Base-by-base conservation (phyloP, 2,113 vertebrate species). In the Meleagris gallopavo region DNA sequence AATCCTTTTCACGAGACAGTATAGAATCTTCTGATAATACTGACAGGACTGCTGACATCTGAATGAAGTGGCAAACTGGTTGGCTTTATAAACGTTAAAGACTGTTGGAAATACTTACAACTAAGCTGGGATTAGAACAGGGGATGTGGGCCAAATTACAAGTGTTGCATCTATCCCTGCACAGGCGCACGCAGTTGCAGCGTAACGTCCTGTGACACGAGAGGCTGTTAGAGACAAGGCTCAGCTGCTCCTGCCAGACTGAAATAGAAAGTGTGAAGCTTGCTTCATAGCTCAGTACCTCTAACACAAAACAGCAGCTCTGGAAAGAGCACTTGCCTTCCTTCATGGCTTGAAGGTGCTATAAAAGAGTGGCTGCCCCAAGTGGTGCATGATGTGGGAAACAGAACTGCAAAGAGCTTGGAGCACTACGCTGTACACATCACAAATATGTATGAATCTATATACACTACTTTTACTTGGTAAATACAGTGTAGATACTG, bases 281-380 rank as follows among this genome's bases (percentile, higher is more conserved):
- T 25, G 50, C 91, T 77, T 94, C 94, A 95, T 89, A 88, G 93
- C 91, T 90, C 89, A 25, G 75, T 19, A 73, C 67, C 81, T 73
- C 64, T 41, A 61, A 70, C 22, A 12, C 86, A 87, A 82, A 71
- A 38, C 0, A 2, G 80, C 73, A 93, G 96, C 96, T 97, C 97
- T 87, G 93, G 92, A 94, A 93, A 86, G 86, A 85, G 83, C 86
- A 52, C 25, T 41, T 20, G 36, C 48, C 84, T 75, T 97, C 96
- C 93, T 71, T 95, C 97, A 94, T 52, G 83, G 96, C 93, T 55
- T 36, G 41, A 84, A 91, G 91, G 65, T 88, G 73, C 90, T 69
- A 22, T 0, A 43, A 30, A 83, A 65, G 32, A 86, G 76, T 13
- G 81, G 82, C 88, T 83, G 89, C 72, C 62, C 76, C 86, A 54